Percentiles rank a stretch among this genome's conserved stretches.
Evolutionary conservation across 2,113 vertebrate species (phyloP).

Genomic region (Theristicus caerulescens): DNA sequence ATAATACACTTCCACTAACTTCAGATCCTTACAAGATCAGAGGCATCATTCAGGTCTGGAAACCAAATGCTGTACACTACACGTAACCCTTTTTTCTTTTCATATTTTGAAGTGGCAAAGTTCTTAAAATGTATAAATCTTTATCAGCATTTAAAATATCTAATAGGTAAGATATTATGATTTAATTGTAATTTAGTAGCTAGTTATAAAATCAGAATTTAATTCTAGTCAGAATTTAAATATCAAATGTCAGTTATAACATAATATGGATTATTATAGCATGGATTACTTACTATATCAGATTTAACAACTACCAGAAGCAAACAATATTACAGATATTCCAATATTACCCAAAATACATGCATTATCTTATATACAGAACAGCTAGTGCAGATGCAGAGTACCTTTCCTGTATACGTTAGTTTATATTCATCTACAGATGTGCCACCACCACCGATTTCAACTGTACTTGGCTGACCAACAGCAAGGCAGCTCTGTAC

Average conservation of each 20-base stretch:
- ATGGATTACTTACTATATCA: not conserved
- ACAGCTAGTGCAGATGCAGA: not conserved
- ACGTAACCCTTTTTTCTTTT: not conserved
- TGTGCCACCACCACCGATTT: not conserved
- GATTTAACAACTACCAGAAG: not conserved
- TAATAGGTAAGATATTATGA: not conserved
- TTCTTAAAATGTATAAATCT: not conserved
- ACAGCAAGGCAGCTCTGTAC: constrained; percentile 56
- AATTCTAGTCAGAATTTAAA: not conserved
- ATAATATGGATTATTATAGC: not conserved
- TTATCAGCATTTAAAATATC: not conserved
- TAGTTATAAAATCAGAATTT: not conserved
- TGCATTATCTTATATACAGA: not conserved
- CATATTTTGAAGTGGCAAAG: not conserved
- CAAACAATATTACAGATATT: not conserved
- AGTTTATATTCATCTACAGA: constrained; percentile 23
- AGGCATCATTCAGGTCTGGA: not conserved
- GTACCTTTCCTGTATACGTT: constrained; percentile 41
- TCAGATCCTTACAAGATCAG: not conserved
- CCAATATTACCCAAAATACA: not conserved
- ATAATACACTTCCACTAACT: not conserved
- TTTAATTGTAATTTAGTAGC: not conserved
- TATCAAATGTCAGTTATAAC: not conserved
- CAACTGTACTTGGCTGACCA: constrained; percentile 52
- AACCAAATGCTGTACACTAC: fast-evolving